These are phyloP conservation scores for Psophia crepitans DNA, from an alignment of 2,113 vertebrate genomes.

Conservation along the genomic window DNA sequence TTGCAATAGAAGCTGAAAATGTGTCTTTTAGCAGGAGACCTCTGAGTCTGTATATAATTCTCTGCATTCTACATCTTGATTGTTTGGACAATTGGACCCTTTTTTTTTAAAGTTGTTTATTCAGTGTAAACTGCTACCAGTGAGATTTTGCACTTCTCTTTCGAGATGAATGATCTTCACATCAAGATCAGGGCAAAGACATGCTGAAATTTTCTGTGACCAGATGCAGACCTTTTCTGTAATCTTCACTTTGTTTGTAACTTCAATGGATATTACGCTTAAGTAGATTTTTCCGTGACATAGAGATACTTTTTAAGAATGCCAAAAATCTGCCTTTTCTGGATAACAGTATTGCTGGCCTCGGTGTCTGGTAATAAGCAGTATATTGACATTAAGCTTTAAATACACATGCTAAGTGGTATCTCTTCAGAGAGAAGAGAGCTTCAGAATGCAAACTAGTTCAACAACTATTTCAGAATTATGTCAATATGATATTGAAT, in stretches of 20 bases:
- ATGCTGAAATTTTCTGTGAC: not conserved
- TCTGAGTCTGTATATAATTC: not conserved
- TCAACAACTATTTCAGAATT: not conserved
- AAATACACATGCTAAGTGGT: not conserved
- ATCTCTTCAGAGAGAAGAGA: not conserved
- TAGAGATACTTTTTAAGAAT: not conserved
- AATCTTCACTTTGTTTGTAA: not conserved
- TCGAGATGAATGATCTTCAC: not conserved
- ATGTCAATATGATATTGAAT: fast-evolving
- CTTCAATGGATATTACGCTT: not conserved
- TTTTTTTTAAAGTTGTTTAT: not conserved
- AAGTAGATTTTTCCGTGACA: not conserved
- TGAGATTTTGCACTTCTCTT: not conserved
- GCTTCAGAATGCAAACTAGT: too few species aligned
- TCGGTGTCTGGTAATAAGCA: not conserved
- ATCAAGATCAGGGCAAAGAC: not conserved
- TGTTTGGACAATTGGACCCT: not conserved
- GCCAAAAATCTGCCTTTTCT: not conserved
- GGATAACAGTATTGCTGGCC: not conserved
- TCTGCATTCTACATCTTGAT: not conserved
- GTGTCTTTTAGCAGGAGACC: not conserved
- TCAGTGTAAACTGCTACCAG: not conserved
- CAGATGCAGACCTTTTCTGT: not conserved
- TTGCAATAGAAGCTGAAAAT: not conserved
- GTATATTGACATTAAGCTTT: not conserved